A percentile compares a stretch with the other conserved stretches of the same genome.
These are phyloP conservation scores for Tupaia chinensis DNA, from an alignment of 2,113 vertebrate species.

Conservation along the genomic window DNA sequence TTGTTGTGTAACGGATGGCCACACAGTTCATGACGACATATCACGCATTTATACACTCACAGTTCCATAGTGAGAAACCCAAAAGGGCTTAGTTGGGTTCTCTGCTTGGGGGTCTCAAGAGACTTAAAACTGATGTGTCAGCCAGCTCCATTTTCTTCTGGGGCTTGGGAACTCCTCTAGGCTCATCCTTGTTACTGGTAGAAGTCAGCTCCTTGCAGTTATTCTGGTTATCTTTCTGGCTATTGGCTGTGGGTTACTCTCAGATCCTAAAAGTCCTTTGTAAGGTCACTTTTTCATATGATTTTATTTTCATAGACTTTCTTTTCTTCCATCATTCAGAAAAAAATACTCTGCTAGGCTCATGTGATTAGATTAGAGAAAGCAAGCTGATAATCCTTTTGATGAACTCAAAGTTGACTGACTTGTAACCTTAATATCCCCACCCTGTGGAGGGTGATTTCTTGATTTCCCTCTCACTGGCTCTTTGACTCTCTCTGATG, in stretches of 20 bases:
- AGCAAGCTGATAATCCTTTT: neutral
- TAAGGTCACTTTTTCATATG: neutral
- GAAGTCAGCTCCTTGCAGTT: neutral
- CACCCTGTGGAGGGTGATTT: too few relatives aligned
- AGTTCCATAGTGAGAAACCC: neutral
- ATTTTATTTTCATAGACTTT: neutral
- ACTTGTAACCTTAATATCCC: neutral
- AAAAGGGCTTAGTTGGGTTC: neutral
- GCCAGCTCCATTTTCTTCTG: neutral
- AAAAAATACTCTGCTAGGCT: neutral
- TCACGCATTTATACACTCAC: neutral
- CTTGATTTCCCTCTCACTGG: too few relatives aligned
- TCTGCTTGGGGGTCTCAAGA: neutral
- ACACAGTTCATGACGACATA: neutral
- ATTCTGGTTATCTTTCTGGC: neutral
- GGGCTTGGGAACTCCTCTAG: neutral
- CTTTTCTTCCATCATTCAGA: neutral
- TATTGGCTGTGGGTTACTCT: neutral
- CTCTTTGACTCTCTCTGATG: too few relatives aligned
- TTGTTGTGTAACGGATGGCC: neutral
- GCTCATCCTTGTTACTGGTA: neutral
- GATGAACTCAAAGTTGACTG: conserved; percentile 27
- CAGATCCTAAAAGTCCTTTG: neutral
- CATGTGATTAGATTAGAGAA: neutral
- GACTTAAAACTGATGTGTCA: neutral